Evolutionary conservation across 2,113 vertebrate genomes (phyloP).

Genomic region (Anguilla rostrata): DNA sequence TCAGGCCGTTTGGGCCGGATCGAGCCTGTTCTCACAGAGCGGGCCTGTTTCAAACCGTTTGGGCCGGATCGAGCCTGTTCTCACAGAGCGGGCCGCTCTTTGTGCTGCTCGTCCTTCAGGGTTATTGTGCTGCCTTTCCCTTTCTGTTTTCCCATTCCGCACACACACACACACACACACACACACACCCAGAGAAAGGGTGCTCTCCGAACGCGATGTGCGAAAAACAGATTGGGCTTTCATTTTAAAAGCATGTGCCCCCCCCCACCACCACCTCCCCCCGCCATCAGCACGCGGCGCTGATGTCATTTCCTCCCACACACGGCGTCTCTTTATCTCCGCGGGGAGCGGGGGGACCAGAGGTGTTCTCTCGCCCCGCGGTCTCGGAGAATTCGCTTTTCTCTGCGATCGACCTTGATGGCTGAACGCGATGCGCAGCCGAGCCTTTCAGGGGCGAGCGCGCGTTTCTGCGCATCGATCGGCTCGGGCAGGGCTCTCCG

Average conservation of each 20-base stretch:
- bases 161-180: background rate
- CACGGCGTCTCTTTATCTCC: background rate
- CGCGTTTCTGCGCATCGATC: slow-evolving; percentile 8
- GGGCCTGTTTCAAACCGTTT: too few species aligned
- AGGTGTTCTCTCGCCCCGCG: background rate
- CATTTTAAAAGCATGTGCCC: background rate
- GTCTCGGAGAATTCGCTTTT: background rate
- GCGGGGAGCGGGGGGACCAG: background rate
- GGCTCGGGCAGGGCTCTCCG: background rate
- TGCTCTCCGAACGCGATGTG: background rate
- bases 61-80: too few species aligned
- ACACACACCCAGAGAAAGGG: background rate
- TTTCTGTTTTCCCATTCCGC: background rate
- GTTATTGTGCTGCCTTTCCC: background rate
- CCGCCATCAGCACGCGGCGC: background rate
- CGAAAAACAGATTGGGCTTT: slow-evolving; percentile 4
- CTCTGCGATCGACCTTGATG: slow-evolving; percentile 15
- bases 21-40: too few species aligned
- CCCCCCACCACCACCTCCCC: background rate
- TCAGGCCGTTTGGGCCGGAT: background rate
- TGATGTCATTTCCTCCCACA: background rate
- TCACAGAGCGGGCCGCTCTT: background rate
- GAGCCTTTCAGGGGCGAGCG: slow-evolving; percentile 5
- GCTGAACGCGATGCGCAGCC: background rate
- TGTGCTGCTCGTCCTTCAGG: background rate